These are phyloP conservation scores for Phrynocephalus guinanensis DNA, from an alignment of 2,797 vertebrate species.

Conservation along the genomic window DNA sequence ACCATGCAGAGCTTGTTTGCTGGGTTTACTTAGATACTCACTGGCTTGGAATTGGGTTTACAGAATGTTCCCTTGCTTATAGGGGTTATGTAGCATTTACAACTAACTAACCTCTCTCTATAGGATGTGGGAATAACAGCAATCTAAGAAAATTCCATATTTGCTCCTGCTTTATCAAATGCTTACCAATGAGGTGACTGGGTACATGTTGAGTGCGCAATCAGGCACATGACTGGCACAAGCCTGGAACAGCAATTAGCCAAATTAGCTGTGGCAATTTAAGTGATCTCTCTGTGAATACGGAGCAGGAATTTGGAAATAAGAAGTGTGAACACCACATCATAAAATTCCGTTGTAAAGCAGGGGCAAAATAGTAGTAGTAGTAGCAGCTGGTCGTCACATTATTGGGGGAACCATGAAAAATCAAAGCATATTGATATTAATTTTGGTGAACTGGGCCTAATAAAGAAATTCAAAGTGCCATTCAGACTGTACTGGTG, in stretches of 20 bases:
- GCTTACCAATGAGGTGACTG: not conserved
- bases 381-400: not conserved
- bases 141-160: conserved; percentile 27
- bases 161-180: conserved; percentile 29
- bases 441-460: not conserved
- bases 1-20: not conserved
- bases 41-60: not conserved
- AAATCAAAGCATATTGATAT: not conserved
- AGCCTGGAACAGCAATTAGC: too few relatives aligned
- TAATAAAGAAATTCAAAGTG: not conserved
- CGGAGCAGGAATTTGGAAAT: too few relatives aligned
- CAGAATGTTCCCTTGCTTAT: not conserved
- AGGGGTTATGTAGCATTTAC: conserved; percentile 1
- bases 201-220: too few relatives aligned
- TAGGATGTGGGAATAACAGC: not conserved
- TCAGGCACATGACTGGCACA: too few relatives aligned
- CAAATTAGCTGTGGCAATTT: too few relatives aligned
- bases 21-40: not conserved
- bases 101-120: not conserved
- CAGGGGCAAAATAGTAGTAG: not conserved
- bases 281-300: too few relatives aligned
- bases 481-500: too few relatives aligned
- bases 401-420: not conserved
- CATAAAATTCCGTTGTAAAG: not conserved
- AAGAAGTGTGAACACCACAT: not conserved